phyloP scores from a whole-genome alignment of 2,797 vertebrate genomes.

The Hemibagrus guttatus region DNA sequence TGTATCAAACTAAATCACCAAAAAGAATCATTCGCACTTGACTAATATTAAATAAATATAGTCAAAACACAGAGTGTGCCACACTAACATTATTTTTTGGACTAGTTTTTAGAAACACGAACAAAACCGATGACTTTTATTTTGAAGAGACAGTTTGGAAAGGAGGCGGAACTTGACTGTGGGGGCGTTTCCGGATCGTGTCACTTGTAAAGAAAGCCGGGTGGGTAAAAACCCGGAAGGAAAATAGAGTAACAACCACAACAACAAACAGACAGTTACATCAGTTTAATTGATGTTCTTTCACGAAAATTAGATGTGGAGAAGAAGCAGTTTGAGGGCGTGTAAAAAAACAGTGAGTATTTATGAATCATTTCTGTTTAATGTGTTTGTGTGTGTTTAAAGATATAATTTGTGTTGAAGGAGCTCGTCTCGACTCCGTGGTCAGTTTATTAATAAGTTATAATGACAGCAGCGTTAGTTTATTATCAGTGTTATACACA shows the following conservation, averaged over 20 bases:
- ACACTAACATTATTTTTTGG: too few relatives aligned
- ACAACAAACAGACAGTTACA: background rate
- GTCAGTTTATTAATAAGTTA: background rate
- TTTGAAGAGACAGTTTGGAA: constrained; percentile 6
- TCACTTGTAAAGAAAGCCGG: constrained; percentile 51
- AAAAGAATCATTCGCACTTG: background rate
- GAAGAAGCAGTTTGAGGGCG: background rate
- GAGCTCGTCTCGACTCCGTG: too few relatives aligned
- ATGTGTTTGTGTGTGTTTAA: background rate
- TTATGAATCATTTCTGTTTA: background rate
- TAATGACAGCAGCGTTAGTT: background rate
- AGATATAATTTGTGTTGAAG: background rate
- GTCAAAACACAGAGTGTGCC: too few relatives aligned
- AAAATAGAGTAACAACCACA: constrained; percentile 29
- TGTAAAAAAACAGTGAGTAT: background rate
- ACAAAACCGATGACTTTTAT: constrained; percentile 32
- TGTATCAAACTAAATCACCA: background rate
- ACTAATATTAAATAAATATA: too few relatives aligned
- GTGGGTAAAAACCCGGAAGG: constrained; percentile 50
- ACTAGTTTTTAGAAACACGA: background rate
- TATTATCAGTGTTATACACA: background rate
- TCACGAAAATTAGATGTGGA: constrained; percentile 19
- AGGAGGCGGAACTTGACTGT: background rate
- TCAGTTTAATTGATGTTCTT: background rate
- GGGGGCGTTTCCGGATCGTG: constrained; percentile 39